These are phyloP conservation scores for Wiebesia pumilae DNA, from an alignment of 1,140 invertebrate species.

Conservation along the genomic window DNA sequence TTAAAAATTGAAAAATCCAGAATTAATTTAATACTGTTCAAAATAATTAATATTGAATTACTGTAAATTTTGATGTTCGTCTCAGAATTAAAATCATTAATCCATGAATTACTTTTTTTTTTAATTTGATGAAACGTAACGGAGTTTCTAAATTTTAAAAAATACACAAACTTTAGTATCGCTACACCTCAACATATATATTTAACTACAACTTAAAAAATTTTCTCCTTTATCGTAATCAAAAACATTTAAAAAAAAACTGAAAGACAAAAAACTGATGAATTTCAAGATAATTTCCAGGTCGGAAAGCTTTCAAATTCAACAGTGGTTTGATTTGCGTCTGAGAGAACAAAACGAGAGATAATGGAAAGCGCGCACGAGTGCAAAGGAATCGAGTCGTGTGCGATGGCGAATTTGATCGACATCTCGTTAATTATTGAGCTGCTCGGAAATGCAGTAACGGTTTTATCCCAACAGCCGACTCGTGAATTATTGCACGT, in stretches of 20 bases:
- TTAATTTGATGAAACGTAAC: too few relatives aligned
- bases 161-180: background rate
- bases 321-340: background rate
- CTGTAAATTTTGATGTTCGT: too few relatives aligned
- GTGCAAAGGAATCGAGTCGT: background rate
- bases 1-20: too few relatives aligned
- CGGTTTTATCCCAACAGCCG: conserved; percentile 23
- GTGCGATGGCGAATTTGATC: conserved; percentile 50
- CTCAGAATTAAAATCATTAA: too few relatives aligned
- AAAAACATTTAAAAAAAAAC: background rate
- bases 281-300: conserved; percentile 17
- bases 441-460: conserved; percentile 32
- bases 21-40: too few relatives aligned
- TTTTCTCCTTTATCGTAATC: background rate
- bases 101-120: too few relatives aligned
- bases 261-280: background rate
- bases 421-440: conserved; percentile 60
- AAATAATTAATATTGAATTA: too few relatives aligned
- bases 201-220: background rate
- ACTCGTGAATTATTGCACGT: conserved; percentile 35
- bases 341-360: background rate
- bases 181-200: background rate
- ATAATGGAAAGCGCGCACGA: conserved; percentile 32
- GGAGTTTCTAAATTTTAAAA: too few relatives aligned
- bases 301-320: conserved; percentile 22